Evolutionary conservation across 2,797 vertebrate species (phyloP).

Genomic region (Apogon hyalosoma): DNA sequence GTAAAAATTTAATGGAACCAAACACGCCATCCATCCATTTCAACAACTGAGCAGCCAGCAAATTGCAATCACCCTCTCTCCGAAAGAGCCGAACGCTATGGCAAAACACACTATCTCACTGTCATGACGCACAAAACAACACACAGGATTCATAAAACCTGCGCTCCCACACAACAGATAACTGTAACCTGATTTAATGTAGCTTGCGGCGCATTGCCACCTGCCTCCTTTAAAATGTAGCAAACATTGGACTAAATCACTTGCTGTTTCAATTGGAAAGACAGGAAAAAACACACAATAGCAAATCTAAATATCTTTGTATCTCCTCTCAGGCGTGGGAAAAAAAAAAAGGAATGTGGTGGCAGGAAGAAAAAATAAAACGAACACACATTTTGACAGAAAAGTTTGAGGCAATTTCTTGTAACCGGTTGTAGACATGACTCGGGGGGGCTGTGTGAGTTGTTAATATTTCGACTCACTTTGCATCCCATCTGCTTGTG

Average conservation of each 20-base stretch:
- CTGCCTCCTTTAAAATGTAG: constrained; percentile 36
- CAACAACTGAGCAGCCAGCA: constrained; percentile 51
- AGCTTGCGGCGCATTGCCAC: constrained; percentile 36
- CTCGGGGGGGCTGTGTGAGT: constrained; percentile 42
- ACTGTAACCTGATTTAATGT: constrained; percentile 55
- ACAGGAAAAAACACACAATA: constrained; percentile 16
- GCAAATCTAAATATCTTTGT: constrained; percentile 25
- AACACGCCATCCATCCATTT: constrained; percentile 63
- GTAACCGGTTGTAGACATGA: constrained; percentile 33
- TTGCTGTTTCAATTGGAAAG: constrained; percentile 16
- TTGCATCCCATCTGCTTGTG: constrained; percentile 38
- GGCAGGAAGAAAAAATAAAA: constrained; percentile 3
- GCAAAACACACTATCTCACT: constrained; percentile 38
- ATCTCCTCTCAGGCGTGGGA: constrained; percentile 21
- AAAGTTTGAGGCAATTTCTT: constrained; percentile 45
- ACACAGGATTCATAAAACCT: constrained; percentile 41
- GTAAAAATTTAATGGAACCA: constrained; percentile 69
- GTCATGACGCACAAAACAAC: constrained; percentile 25
- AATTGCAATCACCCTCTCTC: constrained; percentile 57
- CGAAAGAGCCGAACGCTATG: constrained; percentile 39
- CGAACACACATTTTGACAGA: constrained; percentile 36
- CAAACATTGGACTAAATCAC: constrained; percentile 18
- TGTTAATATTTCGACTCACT: constrained; percentile 38
- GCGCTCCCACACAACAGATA: constrained; percentile 25
- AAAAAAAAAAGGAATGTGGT: neutral